A percentile compares a stretch with the other conserved stretches of the same genome.
Evolutionary conservation across 2,113 vertebrate genomes (phyloP).

Genomic region (Carassius carassius): DNA sequence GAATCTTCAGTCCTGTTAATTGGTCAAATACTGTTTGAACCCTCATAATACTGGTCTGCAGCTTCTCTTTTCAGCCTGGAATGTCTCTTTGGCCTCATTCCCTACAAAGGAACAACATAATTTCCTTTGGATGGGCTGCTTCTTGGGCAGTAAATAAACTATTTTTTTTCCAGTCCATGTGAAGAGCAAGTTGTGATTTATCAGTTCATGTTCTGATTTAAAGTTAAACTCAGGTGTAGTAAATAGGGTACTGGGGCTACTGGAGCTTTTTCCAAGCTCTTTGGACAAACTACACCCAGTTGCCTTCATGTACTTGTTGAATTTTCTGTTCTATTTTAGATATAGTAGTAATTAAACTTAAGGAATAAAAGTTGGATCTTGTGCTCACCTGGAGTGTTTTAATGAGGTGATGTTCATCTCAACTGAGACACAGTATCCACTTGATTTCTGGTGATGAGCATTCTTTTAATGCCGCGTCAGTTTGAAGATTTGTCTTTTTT

Average conservation of each 20-base stretch:
- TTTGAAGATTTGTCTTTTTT: constrained; percentile 64
- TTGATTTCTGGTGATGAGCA: constrained; percentile 57
- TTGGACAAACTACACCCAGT: constrained; percentile 57
- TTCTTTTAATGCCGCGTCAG: constrained; percentile 55
- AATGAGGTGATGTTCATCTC: constrained; percentile 38
- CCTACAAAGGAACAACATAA: constrained; percentile 21
- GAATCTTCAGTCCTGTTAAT: neutral
- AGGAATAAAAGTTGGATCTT: constrained; percentile 39
- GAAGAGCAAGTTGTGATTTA: constrained; percentile 30
- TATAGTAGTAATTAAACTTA: constrained; percentile 46
- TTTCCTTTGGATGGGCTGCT: constrained; percentile 8
- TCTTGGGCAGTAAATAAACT: neutral
- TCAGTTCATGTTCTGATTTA: constrained; percentile 51
- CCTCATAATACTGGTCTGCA: constrained; percentile 24
- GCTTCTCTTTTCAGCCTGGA: constrained; percentile 26
- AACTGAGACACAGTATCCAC: constrained; percentile 42
- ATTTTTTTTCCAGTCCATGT: neutral
- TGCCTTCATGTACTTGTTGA: constrained; percentile 63
- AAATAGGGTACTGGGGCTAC: constrained; percentile 64
- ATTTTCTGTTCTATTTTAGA: constrained; percentile 70
- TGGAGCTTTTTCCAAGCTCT: constrained; percentile 43
- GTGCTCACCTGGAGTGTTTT: constrained; percentile 41
- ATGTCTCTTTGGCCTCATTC: neutral
- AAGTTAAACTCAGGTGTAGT: constrained; percentile 75
- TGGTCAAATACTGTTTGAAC: neutral